phyloP scores from a whole-genome alignment of 2,797 vertebrate genomes.

The Acridotheres tristis region DNA sequence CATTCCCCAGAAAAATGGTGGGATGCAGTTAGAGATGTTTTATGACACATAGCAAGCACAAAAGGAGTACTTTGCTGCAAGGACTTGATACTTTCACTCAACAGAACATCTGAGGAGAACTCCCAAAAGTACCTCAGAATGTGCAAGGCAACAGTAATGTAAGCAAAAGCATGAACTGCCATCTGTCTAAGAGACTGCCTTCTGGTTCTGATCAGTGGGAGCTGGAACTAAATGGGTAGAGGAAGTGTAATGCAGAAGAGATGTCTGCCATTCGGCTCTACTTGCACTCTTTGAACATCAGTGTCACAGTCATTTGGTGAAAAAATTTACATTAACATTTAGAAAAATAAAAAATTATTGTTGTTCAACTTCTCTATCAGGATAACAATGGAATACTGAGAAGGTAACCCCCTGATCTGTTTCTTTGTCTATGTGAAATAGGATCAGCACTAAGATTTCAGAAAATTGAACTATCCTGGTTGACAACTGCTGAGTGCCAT shows the following conservation, averaged over 20 bases:
- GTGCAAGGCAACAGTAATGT: accelerated
- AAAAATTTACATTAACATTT: neutral
- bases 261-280: neutral
- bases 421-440: neutral
- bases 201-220: neutral
- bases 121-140: neutral
- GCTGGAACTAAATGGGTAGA: neutral
- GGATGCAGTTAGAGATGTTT: neutral
- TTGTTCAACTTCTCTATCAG: neutral
- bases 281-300: neutral
- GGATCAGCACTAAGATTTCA: neutral
- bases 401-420: neutral
- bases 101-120: neutral
- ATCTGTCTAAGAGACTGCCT: neutral
- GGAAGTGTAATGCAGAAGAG: neutral
- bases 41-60: neutral
- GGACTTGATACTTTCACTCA: neutral
- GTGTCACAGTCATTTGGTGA: neutral
- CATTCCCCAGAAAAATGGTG: neutral
- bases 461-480: neutral
- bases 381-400: neutral
- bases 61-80: neutral
- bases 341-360: neutral
- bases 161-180: neutral
- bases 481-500: neutral